phyloP scores from a whole-genome alignment of 1,140 invertebrate species.

The Elymnias hypermnestra region DNA sequence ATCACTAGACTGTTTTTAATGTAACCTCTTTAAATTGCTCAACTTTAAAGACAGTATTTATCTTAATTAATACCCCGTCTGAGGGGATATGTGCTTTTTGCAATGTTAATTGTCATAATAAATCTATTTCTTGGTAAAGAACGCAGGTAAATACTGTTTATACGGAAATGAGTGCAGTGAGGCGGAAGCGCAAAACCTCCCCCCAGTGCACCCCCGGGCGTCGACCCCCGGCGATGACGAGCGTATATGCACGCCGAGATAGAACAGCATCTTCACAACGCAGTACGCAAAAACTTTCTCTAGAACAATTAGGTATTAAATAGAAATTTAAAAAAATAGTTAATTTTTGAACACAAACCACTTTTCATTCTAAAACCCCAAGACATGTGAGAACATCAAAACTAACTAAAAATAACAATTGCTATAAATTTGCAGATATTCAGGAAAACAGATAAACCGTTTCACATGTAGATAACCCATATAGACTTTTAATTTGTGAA shows the following conservation, averaged over 20 bases:
- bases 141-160: slow-evolving; percentile 60
- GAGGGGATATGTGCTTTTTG: slow-evolving; percentile 15
- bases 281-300: slow-evolving; percentile 33
- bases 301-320: slow-evolving; percentile 37
- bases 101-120: slow-evolving; percentile 23
- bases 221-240: slow-evolving; percentile 48
- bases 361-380: too few relatives aligned
- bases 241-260: slow-evolving; percentile 27
- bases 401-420: too few relatives aligned
- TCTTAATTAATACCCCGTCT: slow-evolving; percentile 1
- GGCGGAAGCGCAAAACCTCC: slow-evolving; percentile 66
- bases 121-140: slow-evolving; percentile 52
- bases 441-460: too few relatives aligned
- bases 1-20: too few relatives aligned
- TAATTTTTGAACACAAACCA: too few relatives aligned
- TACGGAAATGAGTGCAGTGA: slow-evolving; percentile 72
- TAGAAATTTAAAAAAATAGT: too few relatives aligned
- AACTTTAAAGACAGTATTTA: too few relatives aligned
- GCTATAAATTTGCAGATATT: too few relatives aligned
- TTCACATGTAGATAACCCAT: too few relatives aligned
- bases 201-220: slow-evolving; percentile 48
- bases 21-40: too few relatives aligned
- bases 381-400: too few relatives aligned
- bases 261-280: slow-evolving; percentile 38
- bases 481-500: too few relatives aligned